Conservation (phyloP, 2,888 invertebrate species). For the Cyrtodaria siliqua region DNA sequence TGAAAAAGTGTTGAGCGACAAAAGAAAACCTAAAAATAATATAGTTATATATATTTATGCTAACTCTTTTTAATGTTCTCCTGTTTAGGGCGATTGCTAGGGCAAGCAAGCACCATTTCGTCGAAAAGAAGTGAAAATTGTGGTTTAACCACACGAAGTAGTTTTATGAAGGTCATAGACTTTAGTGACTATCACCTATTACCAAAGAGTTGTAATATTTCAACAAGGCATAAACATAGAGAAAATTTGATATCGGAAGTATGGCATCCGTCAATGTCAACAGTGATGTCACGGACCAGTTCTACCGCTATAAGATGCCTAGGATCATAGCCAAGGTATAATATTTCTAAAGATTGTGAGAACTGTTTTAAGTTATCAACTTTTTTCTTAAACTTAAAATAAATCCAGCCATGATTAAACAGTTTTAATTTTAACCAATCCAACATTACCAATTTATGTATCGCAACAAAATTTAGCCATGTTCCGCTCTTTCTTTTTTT, state of each 20-base stretch:
- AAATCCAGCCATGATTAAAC: too few species aligned
- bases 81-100: conserved; percentile 80
- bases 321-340: conserved; percentile 95
- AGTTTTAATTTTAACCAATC: too few species aligned
- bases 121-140: conserved; percentile 71
- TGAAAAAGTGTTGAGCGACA: too few species aligned
- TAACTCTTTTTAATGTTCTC: conserved; percentile 8
- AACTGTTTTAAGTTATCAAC: too few species aligned
- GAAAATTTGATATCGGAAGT: conserved; percentile 68
- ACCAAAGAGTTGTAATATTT: conserved; percentile 80
- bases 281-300: conserved; percentile 98
- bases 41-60: too few species aligned
- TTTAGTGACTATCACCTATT: conserved; percentile 75
- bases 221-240: conserved; percentile 80
- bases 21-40: too few species aligned
- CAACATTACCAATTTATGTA: too few species aligned
- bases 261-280: conserved; percentile 94
- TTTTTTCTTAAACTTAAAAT: too few species aligned
- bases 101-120: conserved; percentile 80
- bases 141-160: conserved; percentile 77
- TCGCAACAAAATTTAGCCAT: too few species aligned
- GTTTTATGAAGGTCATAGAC: conserved; percentile 83
- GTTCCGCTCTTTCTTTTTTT: too few species aligned
- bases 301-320: conserved; percentile 99
- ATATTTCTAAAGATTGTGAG: too few species aligned